Base-by-base conservation (phyloP, 2,113 vertebrate genomes). In the Syrrhaptes paradoxus region DNA sequence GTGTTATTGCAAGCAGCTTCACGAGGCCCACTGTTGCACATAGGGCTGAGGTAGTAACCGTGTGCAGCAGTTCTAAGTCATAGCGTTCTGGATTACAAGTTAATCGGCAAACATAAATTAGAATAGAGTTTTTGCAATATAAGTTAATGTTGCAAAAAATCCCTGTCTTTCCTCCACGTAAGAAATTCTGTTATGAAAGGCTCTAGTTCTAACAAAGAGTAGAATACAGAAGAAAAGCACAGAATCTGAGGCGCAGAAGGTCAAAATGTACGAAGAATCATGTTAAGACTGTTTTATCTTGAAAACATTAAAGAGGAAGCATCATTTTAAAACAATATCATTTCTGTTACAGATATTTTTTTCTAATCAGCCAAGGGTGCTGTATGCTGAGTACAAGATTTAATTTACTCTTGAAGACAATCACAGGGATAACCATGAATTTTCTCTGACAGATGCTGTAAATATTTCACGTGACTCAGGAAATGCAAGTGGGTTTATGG, bases 151-250 rank as follows among this genome's bases (percentile, higher is more conserved):
- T 70, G 49, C n/a, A 82, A 68, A 78, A 82, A 85, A 12, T 65
- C 7, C 3, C 1, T 21, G 4, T 63, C 21, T 79, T 91, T 80
- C 26, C 55, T 77, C 8, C 14, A 4, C 0, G 0, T 38, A 66
- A 78, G 31, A 95, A 93, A 88, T 43, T 34, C 4, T 46, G 0
- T 80, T 79, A 29, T 32, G 22, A 80, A 83, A 80, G 15, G 4
- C 2, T 61, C 4, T 29, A 38, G 3, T 46, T 73, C 8, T 25
- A 17, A 73, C 13, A 66, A 36, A 58, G 48, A 16, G 12, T 3
- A 22, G 5, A 10, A 9, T 29, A 10, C 6, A 62, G 24, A 36
- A 70, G 58, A 10, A 32, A 41, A 6, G 0, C 3, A 36, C 1
- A 36, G 54, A 63, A 68, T 63, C 11, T 17, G 83, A 61, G 17